Conservation (phyloP, 2,797 vertebrate species). For the Discoglossus pictus region DNA sequence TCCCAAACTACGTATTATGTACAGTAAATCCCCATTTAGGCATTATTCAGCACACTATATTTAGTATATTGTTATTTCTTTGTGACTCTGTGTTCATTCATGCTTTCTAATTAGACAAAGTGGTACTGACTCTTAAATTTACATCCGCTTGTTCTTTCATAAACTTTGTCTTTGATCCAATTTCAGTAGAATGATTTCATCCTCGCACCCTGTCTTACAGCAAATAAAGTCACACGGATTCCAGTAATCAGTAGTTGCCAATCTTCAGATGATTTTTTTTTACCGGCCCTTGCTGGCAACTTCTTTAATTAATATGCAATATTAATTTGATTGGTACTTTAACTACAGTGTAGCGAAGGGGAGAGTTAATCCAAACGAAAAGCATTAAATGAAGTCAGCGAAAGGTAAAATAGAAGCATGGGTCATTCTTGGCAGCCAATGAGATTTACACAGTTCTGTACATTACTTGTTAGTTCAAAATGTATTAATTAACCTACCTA, state of each 20-base stretch:
- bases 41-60: conserved; percentile 29
- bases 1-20: conserved; percentile 34
- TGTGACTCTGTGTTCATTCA: conserved; percentile 6
- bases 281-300: too few species aligned
- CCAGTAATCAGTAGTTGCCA: background rate
- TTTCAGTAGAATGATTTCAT: background rate
- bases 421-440: too few species aligned
- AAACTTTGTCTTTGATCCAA: background rate
- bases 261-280: too few species aligned
- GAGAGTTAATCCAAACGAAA: too few species aligned
- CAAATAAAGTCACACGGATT: background rate
- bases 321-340: too few species aligned
- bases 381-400: too few species aligned
- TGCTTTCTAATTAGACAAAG: conserved; percentile 25
- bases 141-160: conserved; percentile 5
- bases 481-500: too few species aligned
- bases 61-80: conserved; percentile 22
- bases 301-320: too few species aligned
- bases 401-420: too few species aligned
- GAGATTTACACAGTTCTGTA: too few species aligned
- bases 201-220: background rate
- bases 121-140: background rate
- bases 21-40: conserved; percentile 36
- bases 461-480: too few species aligned
- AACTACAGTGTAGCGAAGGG: too few species aligned